Evolutionary conservation across 2,797 vertebrate genomes (phyloP).

Genomic region (Fistularia tabacaria): DNA sequence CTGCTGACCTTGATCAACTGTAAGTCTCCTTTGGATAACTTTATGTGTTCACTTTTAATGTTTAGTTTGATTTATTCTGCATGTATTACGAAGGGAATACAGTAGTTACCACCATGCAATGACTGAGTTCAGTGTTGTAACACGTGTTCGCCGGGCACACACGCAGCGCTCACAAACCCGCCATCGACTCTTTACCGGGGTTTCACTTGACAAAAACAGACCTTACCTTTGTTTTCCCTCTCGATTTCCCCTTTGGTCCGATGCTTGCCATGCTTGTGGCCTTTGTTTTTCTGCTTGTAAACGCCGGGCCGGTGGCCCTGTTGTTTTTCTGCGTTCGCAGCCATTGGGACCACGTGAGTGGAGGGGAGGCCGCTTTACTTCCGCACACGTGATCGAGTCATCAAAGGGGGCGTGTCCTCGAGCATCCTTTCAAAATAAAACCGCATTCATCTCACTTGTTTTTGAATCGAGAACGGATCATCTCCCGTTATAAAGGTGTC

Average conservation of each 20-base stretch:
- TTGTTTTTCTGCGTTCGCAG: conserved; percentile 71
- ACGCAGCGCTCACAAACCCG: background rate
- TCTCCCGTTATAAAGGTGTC: too few relatives aligned
- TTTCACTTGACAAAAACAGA: background rate
- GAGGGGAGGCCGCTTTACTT: conserved; percentile 28
- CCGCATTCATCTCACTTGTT: background rate
- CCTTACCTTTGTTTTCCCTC: conserved; percentile 79
- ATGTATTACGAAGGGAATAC: too few relatives aligned
- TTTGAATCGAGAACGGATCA: too few relatives aligned
- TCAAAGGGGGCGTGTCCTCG: conserved; percentile 3
- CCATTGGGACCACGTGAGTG: conserved; percentile 74
- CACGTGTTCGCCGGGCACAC: conserved; percentile 53
- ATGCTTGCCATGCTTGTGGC: conserved; percentile 82
- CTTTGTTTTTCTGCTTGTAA: conserved; percentile 83
- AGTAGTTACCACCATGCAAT: too few relatives aligned
- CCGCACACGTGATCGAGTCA: conserved; percentile 40
- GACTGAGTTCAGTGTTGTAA: conserved; percentile 7
- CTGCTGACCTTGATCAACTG: too few relatives aligned
- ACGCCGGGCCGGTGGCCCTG: conserved; percentile 75
- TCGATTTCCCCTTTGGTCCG: conserved; percentile 79
- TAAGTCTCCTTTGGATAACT: too few relatives aligned
- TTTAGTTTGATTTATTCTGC: too few relatives aligned
- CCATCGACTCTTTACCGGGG: background rate
- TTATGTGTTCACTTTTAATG: too few relatives aligned
- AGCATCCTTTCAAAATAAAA: conserved; percentile 55